Evolutionary conservation across 2,888 invertebrate genomes (phyloP).

Genomic region (Tenthredo mesomela): DNA sequence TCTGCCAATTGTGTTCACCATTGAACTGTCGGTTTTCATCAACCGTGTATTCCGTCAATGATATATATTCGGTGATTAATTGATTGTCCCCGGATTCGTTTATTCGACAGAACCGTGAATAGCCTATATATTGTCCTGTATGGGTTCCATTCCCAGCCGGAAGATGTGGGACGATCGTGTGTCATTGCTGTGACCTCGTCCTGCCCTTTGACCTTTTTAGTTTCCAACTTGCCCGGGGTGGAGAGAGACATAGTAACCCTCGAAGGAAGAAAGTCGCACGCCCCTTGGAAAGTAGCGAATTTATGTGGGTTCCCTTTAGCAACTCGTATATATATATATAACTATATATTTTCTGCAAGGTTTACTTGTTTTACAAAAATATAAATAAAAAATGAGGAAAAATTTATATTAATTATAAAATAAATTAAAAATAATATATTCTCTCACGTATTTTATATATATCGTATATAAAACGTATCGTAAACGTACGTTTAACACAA

Average conservation of each 20-base stretch:
- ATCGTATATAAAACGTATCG: too few species aligned
- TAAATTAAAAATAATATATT: too few species aligned
- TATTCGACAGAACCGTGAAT: background rate
- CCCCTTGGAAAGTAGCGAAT: background rate
- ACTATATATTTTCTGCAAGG: background rate
- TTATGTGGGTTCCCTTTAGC: background rate
- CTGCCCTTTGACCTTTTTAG: slow-evolving; percentile 30
- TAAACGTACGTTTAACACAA: background rate
- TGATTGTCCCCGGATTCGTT: slow-evolving; percentile 7
- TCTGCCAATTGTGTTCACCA: background rate
- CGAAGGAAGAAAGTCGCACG: slow-evolving; percentile 18
- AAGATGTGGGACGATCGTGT: slow-evolving; percentile 26
- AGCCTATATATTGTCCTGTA: too few species aligned
- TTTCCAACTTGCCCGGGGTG: slow-evolving; percentile 24
- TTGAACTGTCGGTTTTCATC: slow-evolving; percentile 1
- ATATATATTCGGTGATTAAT: background rate
- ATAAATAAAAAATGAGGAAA: too few species aligned
- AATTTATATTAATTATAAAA: too few species aligned
- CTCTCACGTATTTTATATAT: too few species aligned
- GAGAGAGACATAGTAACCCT: slow-evolving; percentile 4
- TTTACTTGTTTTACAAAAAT: background rate
- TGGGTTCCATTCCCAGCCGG: slow-evolving; percentile 9
- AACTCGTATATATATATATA: background rate
- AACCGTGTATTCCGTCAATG: slow-evolving; percentile 24
- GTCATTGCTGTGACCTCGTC: slow-evolving; percentile 37